Evolutionary conservation across 2,888 invertebrate species (phyloP).

Genomic region (Amiota mariae): DNA sequence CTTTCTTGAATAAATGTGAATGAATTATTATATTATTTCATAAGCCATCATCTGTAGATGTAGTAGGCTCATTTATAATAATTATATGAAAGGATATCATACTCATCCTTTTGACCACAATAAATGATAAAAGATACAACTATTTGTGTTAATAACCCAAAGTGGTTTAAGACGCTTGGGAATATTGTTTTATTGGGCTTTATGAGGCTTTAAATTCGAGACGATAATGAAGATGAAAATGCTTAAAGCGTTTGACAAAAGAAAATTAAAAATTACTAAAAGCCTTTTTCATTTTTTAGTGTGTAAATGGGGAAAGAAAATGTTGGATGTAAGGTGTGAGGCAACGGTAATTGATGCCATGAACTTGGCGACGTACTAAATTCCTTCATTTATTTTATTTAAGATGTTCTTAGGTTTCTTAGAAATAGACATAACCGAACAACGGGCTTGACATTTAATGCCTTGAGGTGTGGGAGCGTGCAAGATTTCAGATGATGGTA

Average conservation of each 20-base stretch:
- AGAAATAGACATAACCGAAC: not conserved
- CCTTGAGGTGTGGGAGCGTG: not conserved
- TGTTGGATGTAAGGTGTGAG: no score
- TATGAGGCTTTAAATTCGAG: no score
- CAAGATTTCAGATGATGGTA: not conserved
- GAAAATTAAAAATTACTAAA: no score
- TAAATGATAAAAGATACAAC: not conserved
- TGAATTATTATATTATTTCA: not conserved
- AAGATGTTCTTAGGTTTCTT: not conserved
- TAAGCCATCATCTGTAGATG: not conserved
- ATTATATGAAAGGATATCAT: slow-evolving; percentile 2
- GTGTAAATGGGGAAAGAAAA: no score
- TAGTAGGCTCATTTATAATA: slow-evolving; percentile 15
- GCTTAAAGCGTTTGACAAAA: no score
- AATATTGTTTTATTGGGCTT: not conserved
- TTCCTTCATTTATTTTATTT: slow-evolving; percentile 37
- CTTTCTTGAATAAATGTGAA: no score
- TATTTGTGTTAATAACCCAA: not conserved
- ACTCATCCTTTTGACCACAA: not conserved
- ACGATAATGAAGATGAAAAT: no score
- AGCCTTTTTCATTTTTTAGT: no score
- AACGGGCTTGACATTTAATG: slow-evolving; percentile 6
- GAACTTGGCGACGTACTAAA: slow-evolving; percentile 15
- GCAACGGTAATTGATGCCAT: slow-evolving; percentile 20
- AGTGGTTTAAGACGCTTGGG: not conserved